Base-by-base conservation (phyloP, 2,888 invertebrate species). In the Rugalucina vietnamica region DNA sequence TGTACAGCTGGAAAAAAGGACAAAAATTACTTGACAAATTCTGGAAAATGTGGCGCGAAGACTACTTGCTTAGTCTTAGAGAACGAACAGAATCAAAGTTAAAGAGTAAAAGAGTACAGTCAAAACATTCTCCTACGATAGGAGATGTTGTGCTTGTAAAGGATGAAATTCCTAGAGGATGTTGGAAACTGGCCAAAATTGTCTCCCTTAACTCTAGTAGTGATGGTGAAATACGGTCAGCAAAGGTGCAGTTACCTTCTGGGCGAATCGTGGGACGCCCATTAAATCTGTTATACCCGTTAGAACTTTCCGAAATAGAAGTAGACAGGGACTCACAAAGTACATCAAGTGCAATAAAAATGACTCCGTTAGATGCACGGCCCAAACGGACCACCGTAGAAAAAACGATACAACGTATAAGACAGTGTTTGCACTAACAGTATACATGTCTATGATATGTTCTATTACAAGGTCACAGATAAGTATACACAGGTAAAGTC, bases 1-100 rank as follows among this genome's bases (percentile, higher is more conserved):
- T 69, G 5, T 5, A 27, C n/a, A 24, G 18, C n/a, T 69, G 69
- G 69, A 69, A 69, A 69, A 69, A 69, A 27, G 69, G 69, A 12
- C 69, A 74, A 69, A 70, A 70, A 72, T 24, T 50, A 14, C 39
- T 79, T 29, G 69, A 76, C 57, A 24, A 18, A 27, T 76, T 83
- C 39, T 79, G 76, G 83, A 72, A 76, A 72, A 49, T 69, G 8
- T 79, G 83, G 71, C 21, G 83, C 24, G 79, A 82, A 54, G 75
- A 79, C 21, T 79, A 79, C 39, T 32, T 82, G 32, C 54, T 75
- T 1, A 75, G 76, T 37, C 43, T 82, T 2, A 74, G 71, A 27
- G 79, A 79, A 76, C 36, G 75, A 71, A 71, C 70, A 39, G 39
- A 72, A 34, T 50, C 21, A 3, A 57, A 21, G n/a, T 14, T 69